Base-by-base conservation (phyloP, 2,113 vertebrate species). In the Cricetomys ansorgei region DNA sequence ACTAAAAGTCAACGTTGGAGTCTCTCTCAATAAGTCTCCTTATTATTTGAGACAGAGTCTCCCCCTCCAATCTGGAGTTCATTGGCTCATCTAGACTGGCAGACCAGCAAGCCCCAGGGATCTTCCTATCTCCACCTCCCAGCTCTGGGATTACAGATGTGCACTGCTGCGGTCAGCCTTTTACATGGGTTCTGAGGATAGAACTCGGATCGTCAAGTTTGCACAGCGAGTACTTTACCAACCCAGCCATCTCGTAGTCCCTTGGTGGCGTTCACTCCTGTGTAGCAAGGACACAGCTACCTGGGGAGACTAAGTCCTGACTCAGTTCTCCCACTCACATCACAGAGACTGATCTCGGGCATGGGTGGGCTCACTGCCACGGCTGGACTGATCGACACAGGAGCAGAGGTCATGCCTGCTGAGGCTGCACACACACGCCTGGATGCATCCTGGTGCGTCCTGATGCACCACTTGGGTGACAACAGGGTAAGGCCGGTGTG, bases 261-360 rank as follows among this genome's bases (percentile, higher is more conserved):
- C 37, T 6, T 97, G 98, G 98, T 98, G 97, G 98, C 98, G 98
- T 99, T 98, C 98, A 99, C 98, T 98, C 98, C 98, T 98, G 98
- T 97, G 99, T 98, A 95, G 97, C 99, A 98, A 99, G 97, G 98
- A 99, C 99, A 99, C 98, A 89, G 98, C 98, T 98, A 97, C 97
- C 97, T 91, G 76, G 94, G 97, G 96, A 98, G 97, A 97, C 98
- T 97, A 98, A 98, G 98, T 96, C 97, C 97, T 97, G 79, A 86
- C 23, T 16, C 85, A 73, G 93, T 96, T 55, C 76, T 5, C 96
- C 37, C 45, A 50, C 0, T 48, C 92, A 17, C 94, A 70, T 95
- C 84, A 79, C 11, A 88, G 34, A 0, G 15, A 62, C 0, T 77
- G 76, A 27, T 91, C 64, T n/a, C 62, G 69, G 0, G 0, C 17